A percentile compares a stretch with the other conserved stretches of the same genome.
These are phyloP conservation scores for Sturmia bella DNA, from an alignment of 2,888 invertebrate genomes.

Conservation along the genomic window DNA sequence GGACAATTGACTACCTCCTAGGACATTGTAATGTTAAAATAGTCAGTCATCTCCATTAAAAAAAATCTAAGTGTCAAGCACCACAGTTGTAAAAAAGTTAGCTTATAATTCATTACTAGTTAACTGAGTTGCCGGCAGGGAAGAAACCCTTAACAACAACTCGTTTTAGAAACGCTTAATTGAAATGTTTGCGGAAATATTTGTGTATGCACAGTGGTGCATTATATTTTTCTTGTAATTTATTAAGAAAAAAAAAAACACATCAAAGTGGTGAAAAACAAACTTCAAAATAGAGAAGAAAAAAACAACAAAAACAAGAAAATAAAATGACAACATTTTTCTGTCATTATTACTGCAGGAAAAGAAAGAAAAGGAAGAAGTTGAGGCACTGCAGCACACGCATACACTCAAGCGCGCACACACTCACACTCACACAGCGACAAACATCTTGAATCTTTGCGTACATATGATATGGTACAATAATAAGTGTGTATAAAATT, in stretches of 20 bases:
- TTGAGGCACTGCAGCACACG: neutral
- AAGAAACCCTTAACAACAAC: constrained; percentile 9
- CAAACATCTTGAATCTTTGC: constrained; percentile 5
- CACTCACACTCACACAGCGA: too few relatives aligned
- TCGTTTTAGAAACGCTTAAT: constrained; percentile 36
- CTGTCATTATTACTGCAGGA: constrained; percentile 22
- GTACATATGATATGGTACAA: constrained; percentile 1
- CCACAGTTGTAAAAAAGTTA: too few relatives aligned
- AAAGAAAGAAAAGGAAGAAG: constrained; percentile 52
- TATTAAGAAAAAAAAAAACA: constrained; percentile 33
- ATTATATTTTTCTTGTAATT: constrained; percentile 53
- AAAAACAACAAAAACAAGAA: neutral
- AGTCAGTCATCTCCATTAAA: too few relatives aligned
- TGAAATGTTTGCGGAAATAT: constrained; percentile 63
- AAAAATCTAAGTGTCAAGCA: too few relatives aligned
- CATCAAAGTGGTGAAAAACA: constrained; percentile 37
- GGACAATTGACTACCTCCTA: too few relatives aligned
- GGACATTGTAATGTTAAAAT: too few relatives aligned
- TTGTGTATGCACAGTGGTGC: constrained; percentile 48
- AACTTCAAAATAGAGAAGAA: constrained; percentile 18
- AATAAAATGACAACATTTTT: constrained; percentile 11
- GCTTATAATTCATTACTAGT: too few relatives aligned
- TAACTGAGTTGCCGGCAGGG: too few relatives aligned
- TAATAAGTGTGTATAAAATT: constrained; percentile 39
- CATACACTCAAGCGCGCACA: too few relatives aligned